phyloP scores from a whole-genome alignment of 2,113 vertebrate genomes.

The Eulemur macaco region DNA sequence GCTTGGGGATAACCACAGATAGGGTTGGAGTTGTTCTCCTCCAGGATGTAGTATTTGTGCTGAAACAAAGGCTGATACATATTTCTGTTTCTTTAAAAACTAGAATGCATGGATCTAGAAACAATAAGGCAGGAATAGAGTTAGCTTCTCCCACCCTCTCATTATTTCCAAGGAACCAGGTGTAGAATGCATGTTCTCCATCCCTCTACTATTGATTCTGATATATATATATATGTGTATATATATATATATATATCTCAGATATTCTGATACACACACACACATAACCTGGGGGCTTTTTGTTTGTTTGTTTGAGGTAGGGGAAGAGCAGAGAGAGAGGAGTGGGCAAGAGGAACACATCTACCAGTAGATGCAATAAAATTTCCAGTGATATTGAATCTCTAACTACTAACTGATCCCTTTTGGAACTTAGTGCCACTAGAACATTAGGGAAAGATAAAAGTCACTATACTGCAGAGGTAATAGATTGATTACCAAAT shows the following conservation, averaged over 20 bases:
- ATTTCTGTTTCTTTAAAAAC: not conserved
- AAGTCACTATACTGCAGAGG: not conserved
- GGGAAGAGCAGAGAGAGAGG: not conserved
- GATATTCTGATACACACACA: no score
- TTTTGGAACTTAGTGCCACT: not conserved
- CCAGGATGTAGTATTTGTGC: not conserved
- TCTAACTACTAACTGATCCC: not conserved
- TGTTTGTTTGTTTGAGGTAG: not conserved
- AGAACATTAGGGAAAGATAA: not conserved
- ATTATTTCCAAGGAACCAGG: not conserved
- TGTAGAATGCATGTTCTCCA: not conserved
- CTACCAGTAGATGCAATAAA: not conserved
- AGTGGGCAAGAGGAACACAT: not conserved
- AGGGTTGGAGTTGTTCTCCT: not conserved
- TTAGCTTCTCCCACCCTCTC: not conserved
- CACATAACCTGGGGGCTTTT: not conserved
- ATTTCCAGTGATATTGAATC: not conserved
- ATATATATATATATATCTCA: no score
- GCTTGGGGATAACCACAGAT: not conserved
- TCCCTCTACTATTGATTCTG: not conserved
- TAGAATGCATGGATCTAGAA: not conserved
- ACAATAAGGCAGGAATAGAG: not conserved
- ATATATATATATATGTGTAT: not conserved
- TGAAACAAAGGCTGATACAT: not conserved
- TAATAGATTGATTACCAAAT: not conserved